Evolutionary conservation across 2,797 vertebrate species (phyloP), one percentile per base, ranked within the genome.

Genomic region (Enteromius argenteus): DNA sequence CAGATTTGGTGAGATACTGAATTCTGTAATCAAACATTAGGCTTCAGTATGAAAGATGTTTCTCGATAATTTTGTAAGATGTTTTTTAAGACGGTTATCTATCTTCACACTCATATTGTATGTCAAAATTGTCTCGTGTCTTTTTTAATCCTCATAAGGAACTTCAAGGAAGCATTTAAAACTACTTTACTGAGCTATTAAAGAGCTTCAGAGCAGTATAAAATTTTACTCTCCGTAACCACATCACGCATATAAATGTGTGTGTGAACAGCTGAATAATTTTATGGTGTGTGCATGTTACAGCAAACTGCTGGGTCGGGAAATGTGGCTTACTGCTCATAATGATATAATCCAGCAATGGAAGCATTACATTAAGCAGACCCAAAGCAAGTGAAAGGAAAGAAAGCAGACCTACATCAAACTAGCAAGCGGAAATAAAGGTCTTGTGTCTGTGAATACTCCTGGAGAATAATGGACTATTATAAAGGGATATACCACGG

Each of bases 321-420:
- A 78, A 71, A 77, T 84, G 62, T 75, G 35, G 46, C 81, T 56
- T 77, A 84, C 49, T 83, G 72, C 32, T 69, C 62, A n/a, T 84
- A 71, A 78, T 84, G 82, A 84, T 69, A 84, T 84, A 84, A 84
- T 84, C 74, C 82, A 84, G 74, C 53, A 84, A 72, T 79, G 23
- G 49, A 15, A 49, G 51, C 19, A 60, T 78, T 78, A 84, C 73
- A 69, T 77, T 84, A 46, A 84, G 66, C 75, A 84, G 75, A 78
- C 64, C 75, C 30, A 58, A 79, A 69, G 74, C 53, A 71, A 62
- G 39, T 21, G 21, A 78, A 84, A 84, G 66, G 74, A 71, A 46
- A 77, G 27, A 84, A 78, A 84, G 73, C 82, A 84, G 74, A 78
- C 74, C 27, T 58, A 37, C 73, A 69, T 77, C 64, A 56, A 76